A percentile compares a stretch with the other conserved stretches of the same genome.
Conservation (phyloP, 1,140 invertebrate genomes). For the Trichonephila clavata region DNA sequence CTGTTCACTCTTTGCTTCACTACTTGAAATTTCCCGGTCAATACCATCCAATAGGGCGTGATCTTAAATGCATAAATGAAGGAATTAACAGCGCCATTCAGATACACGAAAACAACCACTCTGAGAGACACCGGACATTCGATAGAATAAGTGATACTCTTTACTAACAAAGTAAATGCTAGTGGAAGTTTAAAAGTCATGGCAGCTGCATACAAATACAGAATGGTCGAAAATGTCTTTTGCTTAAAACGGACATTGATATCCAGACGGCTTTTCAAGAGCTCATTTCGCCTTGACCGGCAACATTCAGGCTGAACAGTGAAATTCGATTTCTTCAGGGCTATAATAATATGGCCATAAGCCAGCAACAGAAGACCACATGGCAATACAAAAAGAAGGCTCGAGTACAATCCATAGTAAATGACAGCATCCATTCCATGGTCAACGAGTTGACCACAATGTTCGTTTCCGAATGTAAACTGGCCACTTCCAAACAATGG, state of each 20-base stretch:
- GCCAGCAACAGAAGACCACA: constrained; percentile 44
- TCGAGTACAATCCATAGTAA: constrained; percentile 49
- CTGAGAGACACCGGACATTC: not conserved
- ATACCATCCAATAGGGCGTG: constrained; percentile 20
- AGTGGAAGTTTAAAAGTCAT: constrained; percentile 46
- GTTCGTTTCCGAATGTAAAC: not conserved
- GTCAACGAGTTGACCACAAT: not conserved
- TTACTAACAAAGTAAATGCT: not conserved
- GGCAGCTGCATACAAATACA: constrained; percentile 16
- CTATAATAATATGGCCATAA: constrained; percentile 36
- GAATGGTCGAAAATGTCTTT: constrained; percentile 60
- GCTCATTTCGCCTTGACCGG: not conserved
- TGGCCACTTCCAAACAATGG: constrained; percentile 50
- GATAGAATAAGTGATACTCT: not conserved
- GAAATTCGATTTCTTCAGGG: not conserved
- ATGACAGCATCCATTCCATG: not conserved
- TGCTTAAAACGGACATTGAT: constrained; percentile 48
- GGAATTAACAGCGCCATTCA: constrained; percentile 56
- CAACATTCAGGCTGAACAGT: constrained; percentile 8
- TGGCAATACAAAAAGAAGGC: constrained; percentile 37
- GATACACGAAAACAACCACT: constrained; percentile 1
- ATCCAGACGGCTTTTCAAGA: not conserved
- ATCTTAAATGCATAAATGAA: constrained; percentile 66
- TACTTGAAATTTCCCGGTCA: constrained; percentile 2
- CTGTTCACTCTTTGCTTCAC: not conserved